Conservation (phyloP, 2,797 vertebrate species). For the Pristis pectinata region DNA sequence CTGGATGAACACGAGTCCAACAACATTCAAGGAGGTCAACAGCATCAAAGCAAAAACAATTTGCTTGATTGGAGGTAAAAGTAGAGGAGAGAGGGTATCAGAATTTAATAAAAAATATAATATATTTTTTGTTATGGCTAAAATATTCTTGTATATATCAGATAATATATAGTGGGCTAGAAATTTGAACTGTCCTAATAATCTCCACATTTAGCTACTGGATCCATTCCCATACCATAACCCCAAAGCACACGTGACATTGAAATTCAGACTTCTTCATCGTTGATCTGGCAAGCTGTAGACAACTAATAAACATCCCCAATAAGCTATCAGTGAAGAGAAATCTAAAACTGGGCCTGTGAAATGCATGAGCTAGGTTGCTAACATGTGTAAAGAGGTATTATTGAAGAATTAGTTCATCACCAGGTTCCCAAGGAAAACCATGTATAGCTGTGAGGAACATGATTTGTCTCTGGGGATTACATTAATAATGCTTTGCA, state of each 20-base stretch:
- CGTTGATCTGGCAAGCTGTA: not conserved
- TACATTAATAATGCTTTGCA: not conserved
- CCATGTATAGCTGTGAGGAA: not conserved
- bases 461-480: not conserved
- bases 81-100: too few relatives aligned
- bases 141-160: not conserved
- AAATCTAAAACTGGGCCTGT: not conserved
- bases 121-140: not conserved
- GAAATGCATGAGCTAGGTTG: not conserved
- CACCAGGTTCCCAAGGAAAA: not conserved
- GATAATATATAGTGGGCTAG: not conserved
- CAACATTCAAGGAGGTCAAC: too few relatives aligned
- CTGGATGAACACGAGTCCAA: too few relatives aligned
- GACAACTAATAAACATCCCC: not conserved
- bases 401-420: too few relatives aligned
- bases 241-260: not conserved
- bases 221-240: not conserved
- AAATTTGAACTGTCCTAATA: not conserved
- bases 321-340: not conserved
- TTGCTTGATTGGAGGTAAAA: too few relatives aligned
- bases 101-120: too few relatives aligned
- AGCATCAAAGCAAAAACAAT: too few relatives aligned
- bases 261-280: not conserved
- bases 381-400: too few relatives aligned
- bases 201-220: not conserved